phyloP scores from a whole-genome alignment of 2,888 invertebrate species.

The Cancer borealis region DNA sequence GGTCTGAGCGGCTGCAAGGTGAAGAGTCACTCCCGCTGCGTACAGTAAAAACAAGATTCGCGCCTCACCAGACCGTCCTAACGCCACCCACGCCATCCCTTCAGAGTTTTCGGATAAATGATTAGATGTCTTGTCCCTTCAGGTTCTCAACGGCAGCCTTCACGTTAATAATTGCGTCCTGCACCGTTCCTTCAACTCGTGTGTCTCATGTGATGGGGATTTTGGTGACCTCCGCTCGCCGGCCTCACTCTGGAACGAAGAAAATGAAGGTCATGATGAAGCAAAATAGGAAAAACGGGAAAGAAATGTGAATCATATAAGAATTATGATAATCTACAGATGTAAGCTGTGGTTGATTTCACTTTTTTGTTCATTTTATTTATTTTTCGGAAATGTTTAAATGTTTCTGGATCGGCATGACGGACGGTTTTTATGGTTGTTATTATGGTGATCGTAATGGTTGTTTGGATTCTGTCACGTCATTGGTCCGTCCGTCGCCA shows the following conservation, averaged over 20 bases:
- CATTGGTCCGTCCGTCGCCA: too few relatives aligned
- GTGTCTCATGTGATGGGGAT: background rate
- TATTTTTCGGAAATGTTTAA: background rate
- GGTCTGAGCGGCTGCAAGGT: background rate
- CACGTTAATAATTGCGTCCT: background rate
- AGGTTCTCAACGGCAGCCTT: background rate
- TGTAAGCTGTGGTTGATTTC: background rate
- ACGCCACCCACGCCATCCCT: slow-evolving; percentile 40
- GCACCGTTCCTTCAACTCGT: background rate
- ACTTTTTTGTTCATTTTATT: background rate
- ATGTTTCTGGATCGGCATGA: background rate
- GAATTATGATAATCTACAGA: background rate
- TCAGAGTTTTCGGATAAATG: background rate
- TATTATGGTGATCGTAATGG: background rate
- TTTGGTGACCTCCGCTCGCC: background rate
- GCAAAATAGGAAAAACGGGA: too few relatives aligned
- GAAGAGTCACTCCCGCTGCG: background rate
- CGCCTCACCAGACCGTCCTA: background rate
- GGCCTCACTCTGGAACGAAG: background rate
- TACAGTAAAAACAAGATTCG: background rate
- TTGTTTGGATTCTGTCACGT: too few relatives aligned
- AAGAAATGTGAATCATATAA: too few relatives aligned
- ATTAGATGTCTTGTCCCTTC: background rate
- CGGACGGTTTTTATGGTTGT: background rate
- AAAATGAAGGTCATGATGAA: background rate